Conservation (phyloP, 1,140 invertebrate species). For the Hyles euphorbiae region DNA sequence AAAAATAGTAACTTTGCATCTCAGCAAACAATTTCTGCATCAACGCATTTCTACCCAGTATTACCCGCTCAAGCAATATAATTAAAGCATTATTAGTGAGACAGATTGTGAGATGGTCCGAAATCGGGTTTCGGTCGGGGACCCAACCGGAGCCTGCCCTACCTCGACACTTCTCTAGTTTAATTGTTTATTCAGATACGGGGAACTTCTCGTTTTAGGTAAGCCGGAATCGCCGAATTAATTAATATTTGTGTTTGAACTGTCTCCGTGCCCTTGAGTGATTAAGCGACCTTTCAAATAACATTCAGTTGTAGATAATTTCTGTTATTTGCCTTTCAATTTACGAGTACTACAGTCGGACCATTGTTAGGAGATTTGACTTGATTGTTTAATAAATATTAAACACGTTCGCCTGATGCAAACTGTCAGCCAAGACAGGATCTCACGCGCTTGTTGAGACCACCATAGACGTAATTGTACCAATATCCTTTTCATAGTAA, state of each 20-base stretch:
- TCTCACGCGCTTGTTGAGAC: background rate
- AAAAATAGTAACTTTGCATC: no score
- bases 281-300: conserved; percentile 59
- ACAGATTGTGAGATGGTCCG: background rate
- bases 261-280: conserved; percentile 59
- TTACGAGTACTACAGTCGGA: conserved; percentile 21
- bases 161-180: conserved; percentile 46
- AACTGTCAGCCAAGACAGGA: no score
- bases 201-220: conserved; percentile 68
- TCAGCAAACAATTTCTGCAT: no score
- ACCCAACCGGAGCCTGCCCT: conserved; percentile 12
- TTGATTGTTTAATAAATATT: conserved; percentile 28
- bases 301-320: conserved; percentile 50
- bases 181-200: conserved; percentile 70
- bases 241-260: conserved; percentile 72
- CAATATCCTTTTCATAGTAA: conserved; percentile 51
- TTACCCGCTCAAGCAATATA: no score
- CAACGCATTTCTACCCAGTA: no score
- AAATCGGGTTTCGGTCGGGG: background rate
- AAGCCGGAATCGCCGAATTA: conserved; percentile 66
- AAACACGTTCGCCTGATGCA: conserved; percentile 2
- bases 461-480: conserved; percentile 16
- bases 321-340: conserved; percentile 43
- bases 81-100: no score
- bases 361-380: conserved; percentile 25